Evolutionary conservation across 2,797 vertebrate genomes (phyloP).

Genomic region (Dermochelys coriacea): DNA sequence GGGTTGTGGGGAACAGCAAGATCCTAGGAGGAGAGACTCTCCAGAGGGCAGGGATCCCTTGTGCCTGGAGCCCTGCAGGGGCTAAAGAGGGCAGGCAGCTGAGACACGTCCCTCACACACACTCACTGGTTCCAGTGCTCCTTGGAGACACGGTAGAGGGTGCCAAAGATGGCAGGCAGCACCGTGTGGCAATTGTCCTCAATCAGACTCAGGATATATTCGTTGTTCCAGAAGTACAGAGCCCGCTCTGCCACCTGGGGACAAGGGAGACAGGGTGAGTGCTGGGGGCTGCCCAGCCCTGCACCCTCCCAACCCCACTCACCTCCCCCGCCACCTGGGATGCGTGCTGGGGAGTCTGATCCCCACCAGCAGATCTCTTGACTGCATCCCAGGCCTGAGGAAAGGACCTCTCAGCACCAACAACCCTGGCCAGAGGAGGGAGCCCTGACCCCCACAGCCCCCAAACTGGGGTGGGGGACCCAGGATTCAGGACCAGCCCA

Average conservation of each 20-base stretch:
- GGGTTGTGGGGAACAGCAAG: no score
- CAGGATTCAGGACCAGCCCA: neutral
- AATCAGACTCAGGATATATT: slow-evolving; percentile 95
- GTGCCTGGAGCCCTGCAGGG: neutral
- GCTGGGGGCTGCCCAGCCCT: neutral
- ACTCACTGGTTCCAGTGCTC: slow-evolving; percentile 98
- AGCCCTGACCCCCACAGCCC: neutral
- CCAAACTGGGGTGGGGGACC: neutral
- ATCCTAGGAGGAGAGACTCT: no score
- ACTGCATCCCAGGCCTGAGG: neutral
- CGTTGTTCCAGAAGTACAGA: slow-evolving; percentile 98
- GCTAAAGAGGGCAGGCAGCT: neutral
- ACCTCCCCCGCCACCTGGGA: neutral
- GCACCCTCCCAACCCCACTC: neutral
- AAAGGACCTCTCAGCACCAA: neutral
- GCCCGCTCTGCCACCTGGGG: slow-evolving; percentile 93
- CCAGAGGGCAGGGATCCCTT: neutral
- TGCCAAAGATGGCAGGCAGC: slow-evolving; percentile 93
- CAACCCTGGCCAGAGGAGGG: neutral
- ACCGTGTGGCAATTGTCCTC: slow-evolving; percentile 96
- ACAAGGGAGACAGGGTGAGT: neutral
- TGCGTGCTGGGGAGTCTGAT: neutral
- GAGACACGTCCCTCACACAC: neutral
- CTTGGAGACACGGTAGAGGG: slow-evolving; percentile 94
- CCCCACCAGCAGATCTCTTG: neutral